phyloP scores from a whole-genome alignment of 2,797 vertebrate genomes.

The Babyrousa celebensis region DNA sequence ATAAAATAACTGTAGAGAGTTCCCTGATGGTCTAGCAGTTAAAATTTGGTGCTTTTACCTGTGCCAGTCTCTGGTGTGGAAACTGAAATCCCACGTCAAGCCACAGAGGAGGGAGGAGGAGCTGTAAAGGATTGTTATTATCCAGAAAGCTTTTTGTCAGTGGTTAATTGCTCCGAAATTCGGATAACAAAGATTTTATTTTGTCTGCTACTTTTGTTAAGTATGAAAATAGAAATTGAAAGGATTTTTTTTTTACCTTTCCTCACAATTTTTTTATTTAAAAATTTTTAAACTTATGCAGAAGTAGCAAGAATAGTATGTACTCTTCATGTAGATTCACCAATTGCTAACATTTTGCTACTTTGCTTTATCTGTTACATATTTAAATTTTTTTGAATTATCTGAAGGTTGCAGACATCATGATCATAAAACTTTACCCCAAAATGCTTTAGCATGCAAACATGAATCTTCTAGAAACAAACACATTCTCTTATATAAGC shows the following conservation, averaged over 20 bases:
- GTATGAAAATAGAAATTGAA: constrained; percentile 54
- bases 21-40: too few species aligned
- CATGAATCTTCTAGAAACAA: constrained; percentile 11
- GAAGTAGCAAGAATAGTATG: not conserved
- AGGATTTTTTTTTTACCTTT: not conserved
- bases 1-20: not conserved
- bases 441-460: constrained; percentile 4
- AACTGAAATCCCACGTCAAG: too few species aligned
- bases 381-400: not conserved
- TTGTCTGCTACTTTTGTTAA: constrained; percentile 23
- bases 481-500: not conserved
- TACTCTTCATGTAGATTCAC: constrained; percentile 13
- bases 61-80: too few species aligned
- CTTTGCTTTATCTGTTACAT: constrained; percentile 27
- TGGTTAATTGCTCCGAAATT: constrained; percentile 54
- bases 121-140: not conserved
- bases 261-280: constrained; percentile 38
- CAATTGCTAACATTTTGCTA: not conserved
- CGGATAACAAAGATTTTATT: constrained; percentile 26
- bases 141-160: constrained; percentile 12
- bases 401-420: not conserved
- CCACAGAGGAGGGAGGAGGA: too few species aligned
- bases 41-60: too few species aligned
- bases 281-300: constrained; percentile 22
- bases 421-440: constrained; percentile 4